Percentiles rank a stretch among this genome's conserved stretches.
phyloP scores from a whole-genome alignment of 1,140 invertebrate genomes.

The Zaprionus davidi region DNA sequence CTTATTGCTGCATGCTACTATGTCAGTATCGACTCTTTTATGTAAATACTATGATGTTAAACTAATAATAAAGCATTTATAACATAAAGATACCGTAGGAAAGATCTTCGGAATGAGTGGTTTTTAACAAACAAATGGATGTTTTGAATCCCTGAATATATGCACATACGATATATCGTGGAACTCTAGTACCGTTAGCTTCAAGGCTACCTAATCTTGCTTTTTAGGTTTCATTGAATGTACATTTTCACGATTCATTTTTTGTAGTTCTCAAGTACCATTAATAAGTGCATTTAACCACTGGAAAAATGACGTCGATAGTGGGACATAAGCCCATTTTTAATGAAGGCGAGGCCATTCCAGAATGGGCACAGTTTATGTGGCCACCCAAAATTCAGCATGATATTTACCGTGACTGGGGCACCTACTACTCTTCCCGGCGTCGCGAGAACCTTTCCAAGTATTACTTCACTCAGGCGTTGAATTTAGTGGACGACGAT shows the following conservation, averaged over 20 bases:
- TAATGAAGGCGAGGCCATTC: constrained; percentile 23
- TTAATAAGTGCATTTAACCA: background rate
- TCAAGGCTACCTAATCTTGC: too few relatives aligned
- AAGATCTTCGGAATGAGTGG: too few relatives aligned
- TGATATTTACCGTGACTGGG: constrained; percentile 75
- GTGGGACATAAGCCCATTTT: constrained; percentile 15
- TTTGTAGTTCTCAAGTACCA: background rate
- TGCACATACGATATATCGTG: too few relatives aligned
- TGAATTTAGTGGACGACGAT: constrained; percentile 52
- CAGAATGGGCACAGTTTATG: constrained; percentile 61
- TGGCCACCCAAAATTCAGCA: constrained; percentile 66
- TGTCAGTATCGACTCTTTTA: too few relatives aligned
- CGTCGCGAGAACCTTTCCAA: constrained; percentile 57
- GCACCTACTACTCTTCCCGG: constrained; percentile 64
- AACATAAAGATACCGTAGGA: too few relatives aligned
- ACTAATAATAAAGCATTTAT: too few relatives aligned
- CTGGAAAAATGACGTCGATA: constrained; percentile 50
- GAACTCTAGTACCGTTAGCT: too few relatives aligned
- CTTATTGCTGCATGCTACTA: too few relatives aligned
- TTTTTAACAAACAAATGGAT: too few relatives aligned
- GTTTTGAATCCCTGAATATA: too few relatives aligned
- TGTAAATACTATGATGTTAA: too few relatives aligned
- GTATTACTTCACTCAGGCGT: constrained; percentile 61
- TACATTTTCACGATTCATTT: background rate
- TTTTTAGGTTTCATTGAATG: background rate